Evolutionary conservation across 2,113 vertebrate genomes (phyloP), one percentile per base, ranked within the genome.

Genomic region (Ochotona princeps): DNA sequence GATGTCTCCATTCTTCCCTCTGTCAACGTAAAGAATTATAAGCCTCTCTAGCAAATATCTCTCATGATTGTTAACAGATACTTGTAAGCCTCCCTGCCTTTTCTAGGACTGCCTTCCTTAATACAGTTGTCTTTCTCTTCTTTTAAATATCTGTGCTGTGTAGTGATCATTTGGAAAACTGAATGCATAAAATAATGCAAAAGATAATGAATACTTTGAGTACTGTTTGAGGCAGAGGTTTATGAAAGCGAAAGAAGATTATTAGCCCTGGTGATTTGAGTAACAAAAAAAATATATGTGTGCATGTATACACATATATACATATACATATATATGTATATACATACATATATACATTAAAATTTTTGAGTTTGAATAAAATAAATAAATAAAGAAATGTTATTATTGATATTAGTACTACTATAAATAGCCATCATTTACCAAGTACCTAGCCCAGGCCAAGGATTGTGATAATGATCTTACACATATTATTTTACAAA

Each of bases 21-120:
- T 84, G 63, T 32, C 87, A 78, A 91, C 75, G 70, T 84, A 87
- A 91, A 44, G 21, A 70, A 49, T 89, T 61, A 69, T 12, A 49
- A 79, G 47, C 13, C 10, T 82, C 21, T 87, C 32, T 66, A 30
- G 23, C 1, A 84, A 57, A 4, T 84, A 2, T 44, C 35, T 90
- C 23, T 84, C 63, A 67, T 28, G 13, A 88, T n/a, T 95, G 25
- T 65, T 92, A 49, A 78, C 49, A 61, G 75, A 66, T 8, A 65
- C 4, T 32, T 8, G 0, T 49, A 61, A 49, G 0, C 90, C 32
- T 54, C 1, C 2, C 38, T 47, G 3, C 0, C 26, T 70, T 89
- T 89, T 78, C 83, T 18, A 51, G 18, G n/a, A 54, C 86, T 83
- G 21, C 14, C 44, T 90, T 86, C 60, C 20, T 87, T 75, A 79